A percentile compares a stretch with the other conserved stretches of the same genome.
phyloP scores from a whole-genome alignment of 2,113 vertebrate genomes.

The Anguilla rostrata region DNA sequence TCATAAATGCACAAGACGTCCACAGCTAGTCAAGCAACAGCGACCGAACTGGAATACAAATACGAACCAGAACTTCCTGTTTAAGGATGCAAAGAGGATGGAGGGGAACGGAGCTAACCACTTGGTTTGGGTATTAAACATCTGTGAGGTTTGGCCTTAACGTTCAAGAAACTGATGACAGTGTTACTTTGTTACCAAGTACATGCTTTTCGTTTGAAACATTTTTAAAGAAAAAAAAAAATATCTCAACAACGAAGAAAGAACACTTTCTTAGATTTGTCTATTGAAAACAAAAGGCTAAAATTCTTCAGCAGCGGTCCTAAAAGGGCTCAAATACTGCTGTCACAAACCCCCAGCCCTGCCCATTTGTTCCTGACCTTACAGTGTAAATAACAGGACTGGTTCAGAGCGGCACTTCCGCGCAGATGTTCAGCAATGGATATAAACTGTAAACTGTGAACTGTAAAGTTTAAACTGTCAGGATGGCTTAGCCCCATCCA shows the following conservation, averaged over 20 bases:
- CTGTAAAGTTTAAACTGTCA: neutral
- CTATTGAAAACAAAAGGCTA: neutral
- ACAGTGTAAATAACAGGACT: neutral
- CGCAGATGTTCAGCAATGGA: neutral
- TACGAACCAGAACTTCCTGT: too few species aligned
- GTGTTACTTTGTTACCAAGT: neutral
- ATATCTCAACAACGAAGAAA: neutral
- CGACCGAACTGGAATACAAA: neutral
- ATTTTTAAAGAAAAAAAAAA: neutral
- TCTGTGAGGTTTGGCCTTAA: constrained; percentile 3
- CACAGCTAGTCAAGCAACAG: neutral
- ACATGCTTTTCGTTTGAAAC: neutral
- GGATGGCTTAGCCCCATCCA: neutral
- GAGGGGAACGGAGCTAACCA: neutral
- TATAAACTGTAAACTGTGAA: neutral
- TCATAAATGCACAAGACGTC: neutral
- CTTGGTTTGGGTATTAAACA: neutral
- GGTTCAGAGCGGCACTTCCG: neutral
- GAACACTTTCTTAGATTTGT: neutral
- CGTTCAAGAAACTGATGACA: neutral
- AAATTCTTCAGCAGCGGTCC: too few species aligned
- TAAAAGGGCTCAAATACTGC: too few species aligned
- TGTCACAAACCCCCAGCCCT: neutral
- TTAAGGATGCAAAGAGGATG: neutral
- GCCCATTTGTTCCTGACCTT: neutral